Base-by-base conservation (phyloP, 2,888 invertebrate genomes). In the Eupithecia insigniata region DNA sequence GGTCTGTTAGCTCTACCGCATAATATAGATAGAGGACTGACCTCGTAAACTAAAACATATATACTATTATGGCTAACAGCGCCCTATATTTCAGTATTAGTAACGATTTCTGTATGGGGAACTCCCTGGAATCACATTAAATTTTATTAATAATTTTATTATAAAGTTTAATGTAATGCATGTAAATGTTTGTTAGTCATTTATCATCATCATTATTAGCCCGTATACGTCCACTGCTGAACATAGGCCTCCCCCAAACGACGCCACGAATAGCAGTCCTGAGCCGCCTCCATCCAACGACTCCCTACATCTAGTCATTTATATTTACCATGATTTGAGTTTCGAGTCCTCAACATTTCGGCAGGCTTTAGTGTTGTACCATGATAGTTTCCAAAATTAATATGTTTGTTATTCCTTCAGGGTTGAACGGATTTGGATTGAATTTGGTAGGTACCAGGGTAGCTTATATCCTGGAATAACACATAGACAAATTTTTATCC, bases 1-100 rank as follows among this genome's bases (percentile, higher is more conserved):
- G 61, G 62, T 43, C 71, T 72, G 43, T 73, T 71, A 65, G 67
- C 43, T 62, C 61, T 66, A 62, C 66, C 71, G 46, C 43, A 34
- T n/a, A 18, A 62, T 34, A 34, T 30, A 26, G 5, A 60, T 60
- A 60, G 60, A 28, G 7, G 8, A 18, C 30, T 8, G 18, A 60
- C 16, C 18, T 16, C 7, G 30, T 60, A 30, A 60, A 60, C 60
- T 58, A 51, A 58, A 58, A 58, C 28, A 28, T 22, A 22, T 51
- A 28, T n/a, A n/a, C n/a, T n/a, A n/a, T 26, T 58, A 8, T 58
- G 16, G 26, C 28, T 1, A 2, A 28, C 14, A 28, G 28, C 28
- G 16, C 28, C 28, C 12, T 58, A 58, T 6, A 16, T 5, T 12
- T 1, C 10, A 22, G 46, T 46, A 51, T 22, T 51, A 51, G 1